These are phyloP conservation scores for Campylomormyrus tamandua DNA, from an alignment of 2,113 vertebrate species.

Conservation along the genomic window DNA sequence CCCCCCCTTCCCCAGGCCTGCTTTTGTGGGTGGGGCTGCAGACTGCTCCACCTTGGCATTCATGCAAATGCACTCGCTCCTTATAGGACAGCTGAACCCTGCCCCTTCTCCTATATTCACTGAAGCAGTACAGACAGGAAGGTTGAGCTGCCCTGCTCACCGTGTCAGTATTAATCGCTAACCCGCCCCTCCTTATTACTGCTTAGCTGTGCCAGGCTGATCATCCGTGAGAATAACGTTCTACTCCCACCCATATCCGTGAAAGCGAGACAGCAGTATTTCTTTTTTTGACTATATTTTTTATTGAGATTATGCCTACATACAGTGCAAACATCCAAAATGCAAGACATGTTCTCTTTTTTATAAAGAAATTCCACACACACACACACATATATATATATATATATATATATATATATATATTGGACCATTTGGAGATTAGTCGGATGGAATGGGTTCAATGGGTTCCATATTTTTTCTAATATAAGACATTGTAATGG, in stretches of 20 bases:
- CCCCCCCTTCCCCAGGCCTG: neutral
- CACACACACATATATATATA: too few relatives aligned
- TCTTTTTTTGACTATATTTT: too few relatives aligned
- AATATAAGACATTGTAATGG: neutral
- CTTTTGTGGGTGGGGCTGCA: neutral
- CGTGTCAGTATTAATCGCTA: neutral
- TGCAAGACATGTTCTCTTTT: neutral
- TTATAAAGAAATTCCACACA: neutral
- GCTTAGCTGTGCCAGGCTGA: neutral
- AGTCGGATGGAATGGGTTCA: too few relatives aligned
- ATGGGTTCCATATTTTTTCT: neutral
- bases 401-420: too few relatives aligned
- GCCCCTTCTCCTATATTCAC: neutral
- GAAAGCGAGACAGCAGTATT: neutral
- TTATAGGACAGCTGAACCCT: neutral
- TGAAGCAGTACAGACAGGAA: neutral
- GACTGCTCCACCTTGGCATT: neutral
- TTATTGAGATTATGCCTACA: too few relatives aligned
- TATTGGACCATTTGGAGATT: too few relatives aligned
- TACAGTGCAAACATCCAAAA: neutral
- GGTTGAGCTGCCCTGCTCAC: neutral
- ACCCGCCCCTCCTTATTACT: neutral
- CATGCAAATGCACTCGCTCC: neutral
- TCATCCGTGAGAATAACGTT: neutral
- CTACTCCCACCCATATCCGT: neutral